phyloP scores from a whole-genome alignment of 2,888 invertebrate species.

The Stramonita haemastoma region DNA sequence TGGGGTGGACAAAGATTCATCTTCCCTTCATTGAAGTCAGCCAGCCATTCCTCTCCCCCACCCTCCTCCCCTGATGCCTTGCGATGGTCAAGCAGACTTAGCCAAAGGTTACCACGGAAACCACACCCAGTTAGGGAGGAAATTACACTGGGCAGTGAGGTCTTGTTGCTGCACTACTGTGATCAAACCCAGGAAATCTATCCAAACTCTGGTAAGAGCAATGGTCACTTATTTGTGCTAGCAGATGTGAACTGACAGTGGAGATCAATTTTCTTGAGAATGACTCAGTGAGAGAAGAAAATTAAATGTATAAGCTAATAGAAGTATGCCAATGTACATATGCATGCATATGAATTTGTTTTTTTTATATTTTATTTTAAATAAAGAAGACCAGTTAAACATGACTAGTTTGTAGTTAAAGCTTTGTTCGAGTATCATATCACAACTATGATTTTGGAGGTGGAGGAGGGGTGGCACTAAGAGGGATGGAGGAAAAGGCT shows the following conservation, averaged over 20 bases:
- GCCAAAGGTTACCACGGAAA: conserved; percentile 32
- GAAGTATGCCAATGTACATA: not conserved
- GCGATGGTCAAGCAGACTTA: conserved; percentile 29
- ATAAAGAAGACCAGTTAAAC: no score
- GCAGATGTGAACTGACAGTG: no score
- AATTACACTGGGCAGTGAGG: not conserved
- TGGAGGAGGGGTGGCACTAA: no score
- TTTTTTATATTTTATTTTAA: no score
- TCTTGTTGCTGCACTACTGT: not conserved
- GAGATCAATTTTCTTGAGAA: no score
- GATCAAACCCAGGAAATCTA: not conserved
- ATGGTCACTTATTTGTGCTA: not conserved
- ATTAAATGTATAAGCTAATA: not conserved
- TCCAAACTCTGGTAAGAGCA: conserved; percentile 8
- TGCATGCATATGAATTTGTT: no score
- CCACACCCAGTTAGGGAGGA: not conserved
- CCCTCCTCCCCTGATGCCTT: not conserved
- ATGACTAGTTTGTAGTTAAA: no score
- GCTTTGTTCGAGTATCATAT: no score
- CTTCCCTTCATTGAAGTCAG: not conserved
- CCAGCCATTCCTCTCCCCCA: not conserved
- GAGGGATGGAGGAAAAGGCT: no score
- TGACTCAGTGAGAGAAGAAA: no score
- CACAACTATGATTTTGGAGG: no score
- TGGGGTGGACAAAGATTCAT: not conserved